Percentiles rank a stretch among this genome's conserved stretches.
phyloP scores from a whole-genome alignment of 30 jellyfish, hydroid and myxozoan genomes.

The Catostylus mosaicus region DNA sequence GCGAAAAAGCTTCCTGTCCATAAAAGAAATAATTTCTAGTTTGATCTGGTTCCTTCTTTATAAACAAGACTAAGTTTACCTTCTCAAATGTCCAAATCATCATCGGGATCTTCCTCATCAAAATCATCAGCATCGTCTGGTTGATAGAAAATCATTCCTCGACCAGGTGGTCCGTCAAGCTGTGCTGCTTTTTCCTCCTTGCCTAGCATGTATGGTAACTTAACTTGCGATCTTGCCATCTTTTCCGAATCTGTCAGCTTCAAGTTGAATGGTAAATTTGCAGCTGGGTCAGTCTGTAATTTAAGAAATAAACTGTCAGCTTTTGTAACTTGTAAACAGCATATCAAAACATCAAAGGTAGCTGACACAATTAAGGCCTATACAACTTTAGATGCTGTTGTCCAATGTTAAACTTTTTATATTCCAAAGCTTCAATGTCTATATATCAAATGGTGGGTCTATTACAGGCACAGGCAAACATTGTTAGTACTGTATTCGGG shows the following conservation, averaged over 20 bases:
- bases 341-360: not conserved
- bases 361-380: not conserved
- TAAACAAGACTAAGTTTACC: not conserved
- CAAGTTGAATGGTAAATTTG: slow-evolving; percentile 78
- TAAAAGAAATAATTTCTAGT: no score
- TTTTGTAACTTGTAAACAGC: not conserved
- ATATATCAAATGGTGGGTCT: not conserved
- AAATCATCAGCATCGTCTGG: slow-evolving; percentile 96
- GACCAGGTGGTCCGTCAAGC: slow-evolving; percentile 49
- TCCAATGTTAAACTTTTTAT: no score
- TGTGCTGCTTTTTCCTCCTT: slow-evolving; percentile 69
- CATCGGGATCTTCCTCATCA: slow-evolving; percentile 99
- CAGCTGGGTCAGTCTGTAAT: slow-evolving; percentile 84
- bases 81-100: slow-evolving; percentile 77
- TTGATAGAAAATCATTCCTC: slow-evolving; percentile 72
- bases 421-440: not conserved
- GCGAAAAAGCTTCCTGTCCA: no score
- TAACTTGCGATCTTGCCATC: slow-evolving; percentile 76
- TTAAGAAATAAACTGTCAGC: not conserved
- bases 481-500: no score
- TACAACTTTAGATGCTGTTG: no score
- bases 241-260: slow-evolving; percentile 81
- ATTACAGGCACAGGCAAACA: not conserved
- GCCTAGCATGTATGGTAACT: slow-evolving; percentile 73
- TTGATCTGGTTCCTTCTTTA: no score